Evolutionary conservation across 2,888 invertebrate genomes (phyloP), one percentile per base, ranked within the genome.

Genomic region (Arrhopalites spinosus): DNA sequence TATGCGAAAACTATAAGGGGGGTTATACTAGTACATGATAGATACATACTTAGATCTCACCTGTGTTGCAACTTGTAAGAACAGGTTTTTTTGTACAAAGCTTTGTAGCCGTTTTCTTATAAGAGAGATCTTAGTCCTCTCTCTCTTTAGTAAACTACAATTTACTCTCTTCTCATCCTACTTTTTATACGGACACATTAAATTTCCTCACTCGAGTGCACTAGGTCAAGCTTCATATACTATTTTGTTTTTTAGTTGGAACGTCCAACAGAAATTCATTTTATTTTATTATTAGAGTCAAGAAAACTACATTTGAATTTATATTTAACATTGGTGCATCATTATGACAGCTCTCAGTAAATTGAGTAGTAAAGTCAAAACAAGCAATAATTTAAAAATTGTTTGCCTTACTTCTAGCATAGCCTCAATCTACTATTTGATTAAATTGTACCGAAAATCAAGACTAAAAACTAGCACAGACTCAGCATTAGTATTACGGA

Each of bases 321-420:
- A 61, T 61, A 61, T 25, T 13, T 13, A 7, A 56, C n/a, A 56
- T 13, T 7, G n/a, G 56, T 56, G 56, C 11, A 56, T 23, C 7
- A 63, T 30, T 47, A 74, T 74, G 74, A 36, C 61, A 29, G 61
- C 56, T 13, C 13, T 53, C 27, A 74, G 74, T 69, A 74, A 74
- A 74, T 69, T 74, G 36, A 68, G 69, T 13, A 74, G n/a, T n/a
- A n/a, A 74, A 50, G 23, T 56, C 27, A 27, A 50, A 15, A 20
- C 61, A 56, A 68, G 69, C 47, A 69, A 68, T 2, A 74, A 69
- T 13, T 59, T 76, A 7, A 25, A 73, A 7, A 68, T 45, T 8
- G 53, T 76, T n/a, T 76, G 73, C 36, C 43, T 76, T 11, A 25
- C 27, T 1, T 73, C 73, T 2, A 76, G 73, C 50, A 45, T 76